phyloP scores from a whole-genome alignment of 2,797 vertebrate genomes.

The Crenichthys baileyi region DNA sequence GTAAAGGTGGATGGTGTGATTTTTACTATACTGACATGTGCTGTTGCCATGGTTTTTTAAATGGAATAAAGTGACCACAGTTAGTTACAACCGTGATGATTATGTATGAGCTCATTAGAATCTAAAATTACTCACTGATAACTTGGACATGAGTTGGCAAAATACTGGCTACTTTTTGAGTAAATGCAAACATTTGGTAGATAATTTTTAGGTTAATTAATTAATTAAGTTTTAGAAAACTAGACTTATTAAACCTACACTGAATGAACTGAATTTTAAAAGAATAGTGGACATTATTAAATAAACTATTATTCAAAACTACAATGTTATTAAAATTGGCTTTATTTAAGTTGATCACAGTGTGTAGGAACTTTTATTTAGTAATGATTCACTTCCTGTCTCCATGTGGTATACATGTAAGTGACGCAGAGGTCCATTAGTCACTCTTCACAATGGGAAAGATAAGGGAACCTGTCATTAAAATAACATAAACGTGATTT shows the following conservation, averaged over 20 bases:
- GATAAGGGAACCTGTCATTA: not conserved
- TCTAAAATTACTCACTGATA: not conserved
- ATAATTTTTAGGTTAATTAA: not conserved
- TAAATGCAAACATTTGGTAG: not conserved
- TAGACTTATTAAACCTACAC: too few species aligned
- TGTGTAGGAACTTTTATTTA: not conserved
- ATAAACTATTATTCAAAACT: not conserved
- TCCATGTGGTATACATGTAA: not conserved
- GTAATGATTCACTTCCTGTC: not conserved
- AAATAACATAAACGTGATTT: not conserved
- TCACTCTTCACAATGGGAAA: not conserved
- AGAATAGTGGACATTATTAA: not conserved
- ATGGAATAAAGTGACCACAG: constrained; percentile 2
- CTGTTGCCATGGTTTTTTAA: constrained; percentile 1
- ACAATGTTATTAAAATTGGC: not conserved
- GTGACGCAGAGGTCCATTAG: not conserved
- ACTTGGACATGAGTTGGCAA: not conserved
- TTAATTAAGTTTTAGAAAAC: not conserved
- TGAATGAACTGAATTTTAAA: not conserved
- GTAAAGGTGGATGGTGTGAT: constrained; percentile 23
- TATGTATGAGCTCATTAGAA: not conserved
- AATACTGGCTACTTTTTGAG: not conserved
- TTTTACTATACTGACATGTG: constrained; percentile 6
- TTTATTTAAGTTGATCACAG: not conserved
- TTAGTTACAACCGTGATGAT: constrained; percentile 14